phyloP scores from a whole-genome alignment of 1,140 invertebrate species.

The Eriocheir sinensis region DNA sequence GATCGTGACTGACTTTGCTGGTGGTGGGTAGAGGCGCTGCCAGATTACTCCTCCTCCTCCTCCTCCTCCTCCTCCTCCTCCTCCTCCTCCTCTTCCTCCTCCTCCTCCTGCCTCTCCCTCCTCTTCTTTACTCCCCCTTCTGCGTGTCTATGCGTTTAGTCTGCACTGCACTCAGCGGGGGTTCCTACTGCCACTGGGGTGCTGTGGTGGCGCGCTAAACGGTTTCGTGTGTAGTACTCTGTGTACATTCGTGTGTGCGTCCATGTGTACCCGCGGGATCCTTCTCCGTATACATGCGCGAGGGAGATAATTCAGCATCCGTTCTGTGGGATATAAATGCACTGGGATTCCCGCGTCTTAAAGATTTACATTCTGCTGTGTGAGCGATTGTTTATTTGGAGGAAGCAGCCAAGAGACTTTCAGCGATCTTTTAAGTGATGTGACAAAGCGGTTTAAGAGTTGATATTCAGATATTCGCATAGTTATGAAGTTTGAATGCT shows the following conservation, averaged over 20 bases:
- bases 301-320: no score
- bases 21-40: not conserved
- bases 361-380: no score
- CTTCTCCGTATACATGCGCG: no score
- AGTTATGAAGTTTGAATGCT: no score
- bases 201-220: no score
- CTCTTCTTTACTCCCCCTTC: not conserved
- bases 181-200: not conserved
- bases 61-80: not conserved
- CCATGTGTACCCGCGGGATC: not conserved
- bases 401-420: no score
- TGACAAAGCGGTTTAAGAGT: no score
- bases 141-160: constrained; percentile 1
- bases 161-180: not conserved
- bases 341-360: no score
- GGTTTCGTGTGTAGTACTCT: constrained; percentile 30
- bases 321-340: no score
- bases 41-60: not conserved
- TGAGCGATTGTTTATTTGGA: no score
- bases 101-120: not conserved
- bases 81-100: constrained; percentile 16
- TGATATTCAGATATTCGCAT: no score
- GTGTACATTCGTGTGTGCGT: constrained; percentile 43
- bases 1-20: not conserved
- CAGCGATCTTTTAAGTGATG: no score